Evolutionary conservation across 2,888 invertebrate species (phyloP), one percentile per base, ranked within the genome.

Genomic region (Julus scandinavius): DNA sequence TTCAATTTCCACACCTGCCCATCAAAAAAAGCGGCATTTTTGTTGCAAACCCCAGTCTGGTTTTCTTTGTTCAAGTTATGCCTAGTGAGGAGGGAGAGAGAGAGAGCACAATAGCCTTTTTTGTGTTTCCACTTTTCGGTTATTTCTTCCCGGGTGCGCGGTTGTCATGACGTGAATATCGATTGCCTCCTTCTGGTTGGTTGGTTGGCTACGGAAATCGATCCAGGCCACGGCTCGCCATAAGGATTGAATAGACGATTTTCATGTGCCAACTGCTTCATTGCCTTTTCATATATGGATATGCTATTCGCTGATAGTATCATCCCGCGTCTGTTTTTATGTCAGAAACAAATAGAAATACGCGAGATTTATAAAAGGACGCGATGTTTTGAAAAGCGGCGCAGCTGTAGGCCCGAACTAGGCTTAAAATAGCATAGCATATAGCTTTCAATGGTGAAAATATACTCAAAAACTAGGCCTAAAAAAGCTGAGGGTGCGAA

Each of bases 1-100:
- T 80, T 80, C 80, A 80, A 80, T 80, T 80, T 80, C 7, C 80
- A 29, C 80, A 80, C 80, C 80, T 80, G 80, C 80, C 80, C 80
- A 38, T 80, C 38, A 80, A 11, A 20, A n/a, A n/a, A n/a, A n/a
- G 11, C 29, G 80, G 38, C 80, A 80, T 80, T 80, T 80, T 20
- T 13, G 11, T 80, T 38, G 11, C n/a, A 13, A 29, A 80, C 11
- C 38, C 80, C 38, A 20, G 80, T 80, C 80, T 38, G 80, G 11
- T 80, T 80, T 80, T n/a, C 80, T 80, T 80, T 80, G 80, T 80
- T 38, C 38, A 38, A 2, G 5, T 38, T 9, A 63, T 3, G 20
- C 15, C 54, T 54, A 17, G 17, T 1, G 1, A 45, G 41, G 41
- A n/a, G n/a, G n/a, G n/a, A n/a, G n/a, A n/a, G n/a, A n/a, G n/a